A percentile compares a stretch with the other conserved stretches of the same genome.
Evolutionary conservation across 1,140 invertebrate species (phyloP).

Genomic region (Sarcophaga bullata): DNA sequence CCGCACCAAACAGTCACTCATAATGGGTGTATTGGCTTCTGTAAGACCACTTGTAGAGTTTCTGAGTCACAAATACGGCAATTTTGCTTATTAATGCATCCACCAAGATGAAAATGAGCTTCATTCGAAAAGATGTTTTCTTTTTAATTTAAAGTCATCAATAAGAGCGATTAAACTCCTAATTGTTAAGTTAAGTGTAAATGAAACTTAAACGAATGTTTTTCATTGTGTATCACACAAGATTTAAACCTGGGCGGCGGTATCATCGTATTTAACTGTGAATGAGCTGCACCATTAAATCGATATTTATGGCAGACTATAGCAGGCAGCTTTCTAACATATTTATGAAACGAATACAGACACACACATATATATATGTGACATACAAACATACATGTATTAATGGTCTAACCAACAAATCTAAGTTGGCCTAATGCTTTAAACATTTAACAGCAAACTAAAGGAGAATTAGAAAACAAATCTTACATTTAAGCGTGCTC

Average conservation of each 20-base stretch:
- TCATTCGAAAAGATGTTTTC: too few species aligned
- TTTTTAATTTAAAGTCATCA: too few species aligned
- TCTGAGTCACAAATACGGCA: too few species aligned
- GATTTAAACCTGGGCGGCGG: background rate
- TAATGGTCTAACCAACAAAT: background rate
- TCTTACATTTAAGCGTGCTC: background rate
- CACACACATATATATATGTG: background rate
- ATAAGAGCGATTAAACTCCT: too few species aligned
- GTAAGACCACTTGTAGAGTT: too few species aligned
- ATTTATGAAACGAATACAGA: background rate
- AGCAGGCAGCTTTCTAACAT: background rate
- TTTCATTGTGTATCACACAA: background rate
- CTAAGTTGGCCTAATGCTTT: background rate
- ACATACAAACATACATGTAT: background rate
- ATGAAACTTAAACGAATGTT: background rate
- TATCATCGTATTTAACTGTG: conserved; percentile 3
- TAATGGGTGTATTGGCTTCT: too few species aligned
- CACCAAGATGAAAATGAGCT: too few species aligned
- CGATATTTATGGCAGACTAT: background rate
- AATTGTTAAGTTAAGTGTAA: too few species aligned
- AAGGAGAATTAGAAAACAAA: background rate
- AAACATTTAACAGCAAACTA: background rate
- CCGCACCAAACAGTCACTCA: too few species aligned
- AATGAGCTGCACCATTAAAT: background rate
- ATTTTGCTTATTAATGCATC: too few species aligned